Base-by-base conservation (phyloP, 2,113 vertebrate genomes). In the Mormyrus iriodes region DNA sequence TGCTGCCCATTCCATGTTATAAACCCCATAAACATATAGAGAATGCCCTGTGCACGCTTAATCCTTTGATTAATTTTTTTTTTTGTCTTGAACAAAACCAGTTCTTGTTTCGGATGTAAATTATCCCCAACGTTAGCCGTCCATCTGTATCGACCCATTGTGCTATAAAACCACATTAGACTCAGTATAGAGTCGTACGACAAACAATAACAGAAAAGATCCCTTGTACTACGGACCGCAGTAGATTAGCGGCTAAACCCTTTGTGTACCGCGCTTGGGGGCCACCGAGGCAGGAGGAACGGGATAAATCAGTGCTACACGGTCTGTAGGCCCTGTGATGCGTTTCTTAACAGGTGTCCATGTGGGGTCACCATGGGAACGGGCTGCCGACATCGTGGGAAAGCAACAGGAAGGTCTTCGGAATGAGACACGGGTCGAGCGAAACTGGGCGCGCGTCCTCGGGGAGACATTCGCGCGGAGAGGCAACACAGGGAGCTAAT, bases 81-180 rank as follows among this genome's bases (percentile, higher is more conserved):
- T 31, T 69, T 31, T 35, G 73, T 79, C 73, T 79, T 79, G 73
- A 79, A 79, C 73, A 79, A 79, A 79, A 79, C 73, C 73, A 79
- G 73, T 79, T 79, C 73, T 79, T 79, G 73, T 79, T 79, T 79
- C 31, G 73, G 73, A 79, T 79, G 73, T 42, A 79, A 79, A 79
- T 79, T 42, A 35, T 39, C 31, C 73, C 82, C 44, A 48, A 46
- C 39, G 44, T 46, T 48, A 84, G 82, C 82, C 44, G 42, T 84
- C 82, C 39, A 84, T 84, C 39, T 84, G 39, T 48, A 84, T 84
- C 35, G 15, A 42, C 73, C 73, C 73, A 79, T 42, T 79, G 73
- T 79, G 21, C 82, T 48, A 84, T 84, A 84, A 84, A 46, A 84
- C 39, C 42, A 84, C 39, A 84, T 42, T 79, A 35, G 76, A 39